phyloP scores from a whole-genome alignment of 2,113 vertebrate species.

The Eulemur macaco region DNA sequence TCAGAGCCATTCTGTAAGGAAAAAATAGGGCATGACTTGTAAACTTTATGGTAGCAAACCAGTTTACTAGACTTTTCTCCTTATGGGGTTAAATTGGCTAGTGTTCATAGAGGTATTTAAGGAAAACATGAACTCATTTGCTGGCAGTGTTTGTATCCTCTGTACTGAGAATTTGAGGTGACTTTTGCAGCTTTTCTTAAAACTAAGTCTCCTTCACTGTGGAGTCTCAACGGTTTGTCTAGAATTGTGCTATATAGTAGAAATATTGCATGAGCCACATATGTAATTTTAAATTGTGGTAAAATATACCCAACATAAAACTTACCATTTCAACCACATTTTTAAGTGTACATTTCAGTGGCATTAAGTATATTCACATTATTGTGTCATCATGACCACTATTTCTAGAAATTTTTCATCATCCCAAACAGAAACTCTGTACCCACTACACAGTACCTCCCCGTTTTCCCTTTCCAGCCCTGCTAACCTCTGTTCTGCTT shows the following conservation, averaged over 20 bases:
- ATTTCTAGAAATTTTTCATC: background rate
- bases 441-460: background rate
- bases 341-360: background rate
- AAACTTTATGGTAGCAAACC: background rate
- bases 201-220: background rate
- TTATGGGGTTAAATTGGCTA: background rate
- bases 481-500: background rate
- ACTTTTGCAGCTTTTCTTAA: background rate
- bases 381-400: background rate
- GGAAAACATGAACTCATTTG: background rate
- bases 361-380: background rate
- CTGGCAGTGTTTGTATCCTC: background rate
- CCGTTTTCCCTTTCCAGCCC: background rate
- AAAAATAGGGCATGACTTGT: background rate
- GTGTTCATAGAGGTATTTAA: background rate
- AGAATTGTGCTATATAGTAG: background rate
- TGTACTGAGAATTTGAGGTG: background rate
- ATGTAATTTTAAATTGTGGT: background rate
- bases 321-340: background rate
- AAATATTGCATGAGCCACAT: background rate
- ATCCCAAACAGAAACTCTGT: background rate
- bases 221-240: background rate
- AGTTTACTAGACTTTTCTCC: background rate
- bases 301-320: background rate
- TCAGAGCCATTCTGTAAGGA: conserved; percentile 15